phyloP scores from a whole-genome alignment of 1,140 invertebrate species.

The Ceratosolen fusciceps region DNA sequence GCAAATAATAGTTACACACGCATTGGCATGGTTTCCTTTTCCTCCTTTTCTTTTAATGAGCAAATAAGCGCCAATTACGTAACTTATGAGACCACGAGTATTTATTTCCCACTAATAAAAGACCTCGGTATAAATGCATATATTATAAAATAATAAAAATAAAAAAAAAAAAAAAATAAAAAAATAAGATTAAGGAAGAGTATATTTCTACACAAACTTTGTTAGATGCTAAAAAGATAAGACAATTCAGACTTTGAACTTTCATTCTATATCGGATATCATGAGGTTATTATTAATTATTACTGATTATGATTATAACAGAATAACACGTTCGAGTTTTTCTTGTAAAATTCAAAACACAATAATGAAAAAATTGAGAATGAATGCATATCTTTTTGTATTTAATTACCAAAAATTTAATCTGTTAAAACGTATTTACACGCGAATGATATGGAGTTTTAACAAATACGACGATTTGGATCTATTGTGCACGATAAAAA shows the following conservation, averaged over 20 bases:
- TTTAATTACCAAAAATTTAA: conserved; percentile 32
- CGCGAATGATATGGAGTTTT: conserved; percentile 31
- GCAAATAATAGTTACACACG: conserved; percentile 23
- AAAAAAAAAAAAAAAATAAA: too few species aligned
- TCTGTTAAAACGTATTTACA: conserved; percentile 23
- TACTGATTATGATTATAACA: too few species aligned
- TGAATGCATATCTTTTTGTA: conserved; percentile 47
- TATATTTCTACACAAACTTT: conserved; percentile 60
- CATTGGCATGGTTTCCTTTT: conserved; percentile 34
- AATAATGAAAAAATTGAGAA: conserved; percentile 38
- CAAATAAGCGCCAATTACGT: conserved; percentile 14
- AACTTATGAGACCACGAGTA: conserved; percentile 56
- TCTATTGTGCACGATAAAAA: conserved; percentile 24
- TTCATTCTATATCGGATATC: conserved; percentile 28
- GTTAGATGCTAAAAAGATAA: conserved; percentile 49
- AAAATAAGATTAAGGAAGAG: conserved; percentile 55
- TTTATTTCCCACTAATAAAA: conserved; percentile 56
- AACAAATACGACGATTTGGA: conserved; percentile 11
- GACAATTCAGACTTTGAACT: conserved; percentile 21
- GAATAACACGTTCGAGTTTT: conserved; percentile 25
- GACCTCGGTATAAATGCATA: conserved; percentile 41
- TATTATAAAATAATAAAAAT: conserved; percentile 54
- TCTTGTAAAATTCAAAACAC: conserved; percentile 27
- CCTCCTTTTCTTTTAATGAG: conserved; percentile 20
- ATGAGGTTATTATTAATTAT: conserved; percentile 20